phyloP scores from a whole-genome alignment of 2,113 vertebrate species.

The Entosphenus tridentatus region DNA sequence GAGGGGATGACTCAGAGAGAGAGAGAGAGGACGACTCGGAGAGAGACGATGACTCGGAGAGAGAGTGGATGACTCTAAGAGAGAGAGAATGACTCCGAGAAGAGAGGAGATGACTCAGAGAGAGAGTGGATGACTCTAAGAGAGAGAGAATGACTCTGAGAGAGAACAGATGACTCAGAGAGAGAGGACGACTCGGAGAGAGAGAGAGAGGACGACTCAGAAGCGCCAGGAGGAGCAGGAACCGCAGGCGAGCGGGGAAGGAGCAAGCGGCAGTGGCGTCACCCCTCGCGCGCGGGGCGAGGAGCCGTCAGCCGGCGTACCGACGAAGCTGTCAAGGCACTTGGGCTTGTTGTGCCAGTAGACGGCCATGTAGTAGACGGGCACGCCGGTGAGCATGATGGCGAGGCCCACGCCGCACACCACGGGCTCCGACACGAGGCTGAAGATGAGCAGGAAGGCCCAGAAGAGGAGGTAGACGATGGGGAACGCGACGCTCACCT shows the following conservation, averaged over 20 bases:
- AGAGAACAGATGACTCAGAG: neutral
- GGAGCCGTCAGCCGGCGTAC: conserved; percentile 15
- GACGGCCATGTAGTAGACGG: conserved; percentile 61
- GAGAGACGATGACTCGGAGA: neutral
- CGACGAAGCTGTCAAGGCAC: conserved; percentile 35
- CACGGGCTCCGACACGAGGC: conserved; percentile 55
- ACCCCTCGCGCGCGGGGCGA: neutral
- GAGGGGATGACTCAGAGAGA: neutral
- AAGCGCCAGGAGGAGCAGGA: neutral
- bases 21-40: neutral
- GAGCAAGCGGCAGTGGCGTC: too few species aligned
- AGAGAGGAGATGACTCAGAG: neutral
- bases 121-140: neutral
- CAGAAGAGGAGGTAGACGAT: conserved; percentile 64
- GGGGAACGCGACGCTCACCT: conserved; percentile 57
- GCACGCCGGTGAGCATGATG: conserved; percentile 66
- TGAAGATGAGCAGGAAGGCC: conserved; percentile 68
- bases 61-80: neutral
- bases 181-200: neutral
- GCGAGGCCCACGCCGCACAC: conserved; percentile 64
- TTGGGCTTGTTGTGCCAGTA: conserved; percentile 62
- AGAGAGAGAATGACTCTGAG: neutral
- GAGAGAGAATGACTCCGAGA: neutral
- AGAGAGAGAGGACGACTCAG: neutral
- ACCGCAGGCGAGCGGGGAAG: neutral